phyloP scores from a whole-genome alignment of 2,888 invertebrate species.

The Volucella zonaria region DNA sequence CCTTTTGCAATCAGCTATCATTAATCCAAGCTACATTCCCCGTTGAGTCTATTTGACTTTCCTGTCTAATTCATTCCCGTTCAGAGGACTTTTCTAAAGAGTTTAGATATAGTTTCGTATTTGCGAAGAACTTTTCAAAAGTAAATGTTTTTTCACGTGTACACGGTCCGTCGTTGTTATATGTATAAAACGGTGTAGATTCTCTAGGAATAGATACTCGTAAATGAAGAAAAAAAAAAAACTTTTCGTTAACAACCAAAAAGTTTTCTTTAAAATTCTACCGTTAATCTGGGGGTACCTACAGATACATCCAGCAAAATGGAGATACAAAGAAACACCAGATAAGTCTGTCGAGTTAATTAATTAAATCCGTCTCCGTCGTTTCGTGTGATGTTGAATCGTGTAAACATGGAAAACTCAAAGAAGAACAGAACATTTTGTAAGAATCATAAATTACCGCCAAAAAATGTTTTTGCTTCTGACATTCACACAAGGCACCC shows the following conservation, averaged over 20 bases:
- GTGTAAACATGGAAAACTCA: constrained; percentile 15
- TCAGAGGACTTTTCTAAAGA: constrained; percentile 6
- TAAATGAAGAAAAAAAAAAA: constrained; percentile 13
- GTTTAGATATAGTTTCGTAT: background rate
- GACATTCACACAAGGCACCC: too few relatives aligned
- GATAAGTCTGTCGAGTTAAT: constrained; percentile 50
- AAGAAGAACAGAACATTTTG: background rate
- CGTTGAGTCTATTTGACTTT: too few relatives aligned
- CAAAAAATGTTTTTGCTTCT: background rate
- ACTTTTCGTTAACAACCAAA: constrained; percentile 8
- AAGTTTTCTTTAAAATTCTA: constrained; percentile 7
- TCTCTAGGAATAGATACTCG: background rate
- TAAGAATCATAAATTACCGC: constrained; percentile 15
- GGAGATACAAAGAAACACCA: background rate
- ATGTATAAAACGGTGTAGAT: too few relatives aligned
- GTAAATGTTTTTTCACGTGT: background rate
- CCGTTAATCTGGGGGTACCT: background rate
- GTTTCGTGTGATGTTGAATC: constrained; percentile 11
- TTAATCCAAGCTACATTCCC: too few relatives aligned
- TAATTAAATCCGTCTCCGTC: constrained; percentile 37
- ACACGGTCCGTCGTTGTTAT: background rate
- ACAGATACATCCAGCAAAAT: background rate
- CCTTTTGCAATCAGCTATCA: too few relatives aligned
- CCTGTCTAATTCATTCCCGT: background rate
- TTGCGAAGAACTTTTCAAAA: background rate